phyloP scores from a whole-genome alignment of 2,888 invertebrate genomes.

The Cenopis cana region DNA sequence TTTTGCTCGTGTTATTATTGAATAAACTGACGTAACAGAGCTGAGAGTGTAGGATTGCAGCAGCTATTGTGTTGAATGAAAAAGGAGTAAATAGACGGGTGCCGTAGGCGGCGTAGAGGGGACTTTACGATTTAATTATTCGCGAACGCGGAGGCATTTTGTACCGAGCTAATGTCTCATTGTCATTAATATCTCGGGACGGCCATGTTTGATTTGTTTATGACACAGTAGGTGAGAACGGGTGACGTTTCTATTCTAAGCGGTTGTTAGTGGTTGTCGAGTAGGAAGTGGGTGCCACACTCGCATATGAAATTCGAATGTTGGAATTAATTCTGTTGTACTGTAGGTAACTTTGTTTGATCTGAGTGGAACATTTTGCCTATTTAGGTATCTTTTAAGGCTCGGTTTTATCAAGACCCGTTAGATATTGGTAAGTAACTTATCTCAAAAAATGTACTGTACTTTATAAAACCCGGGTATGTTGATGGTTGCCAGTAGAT shows the following conservation, averaged over 20 bases:
- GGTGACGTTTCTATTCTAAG: constrained; percentile 53
- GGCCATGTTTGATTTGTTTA: constrained; percentile 85
- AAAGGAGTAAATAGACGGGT: constrained; percentile 84
- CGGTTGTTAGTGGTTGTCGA: constrained; percentile 58
- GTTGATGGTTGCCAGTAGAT: no score
- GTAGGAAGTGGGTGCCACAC: constrained; percentile 53
- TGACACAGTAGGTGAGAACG: constrained; percentile 77
- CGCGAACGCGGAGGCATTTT: constrained; percentile 85
- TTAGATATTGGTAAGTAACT: no score
- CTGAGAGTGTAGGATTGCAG: constrained; percentile 76
- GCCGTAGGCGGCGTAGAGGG: constrained; percentile 83
- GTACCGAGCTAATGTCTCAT: constrained; percentile 85
- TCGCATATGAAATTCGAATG: constrained; percentile 44
- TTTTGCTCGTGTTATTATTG: constrained; percentile 48
- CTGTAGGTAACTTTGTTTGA: constrained; percentile 30
- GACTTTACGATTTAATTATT: constrained; percentile 86
- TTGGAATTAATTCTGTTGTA: constrained; percentile 54
- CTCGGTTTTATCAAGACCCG: no score
- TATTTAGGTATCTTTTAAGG: not conserved
- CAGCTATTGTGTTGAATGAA: constrained; percentile 84
- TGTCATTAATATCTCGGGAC: constrained; percentile 84
- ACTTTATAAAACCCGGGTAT: no score
- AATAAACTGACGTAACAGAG: constrained; percentile 69
- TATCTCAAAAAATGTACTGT: no score
- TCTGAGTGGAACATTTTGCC: constrained; percentile 8